A percentile compares a stretch with the other conserved stretches of the same genome.
Evolutionary conservation across 2,113 vertebrate genomes (phyloP).

Genomic region (Pleuronectes platessa): DNA sequence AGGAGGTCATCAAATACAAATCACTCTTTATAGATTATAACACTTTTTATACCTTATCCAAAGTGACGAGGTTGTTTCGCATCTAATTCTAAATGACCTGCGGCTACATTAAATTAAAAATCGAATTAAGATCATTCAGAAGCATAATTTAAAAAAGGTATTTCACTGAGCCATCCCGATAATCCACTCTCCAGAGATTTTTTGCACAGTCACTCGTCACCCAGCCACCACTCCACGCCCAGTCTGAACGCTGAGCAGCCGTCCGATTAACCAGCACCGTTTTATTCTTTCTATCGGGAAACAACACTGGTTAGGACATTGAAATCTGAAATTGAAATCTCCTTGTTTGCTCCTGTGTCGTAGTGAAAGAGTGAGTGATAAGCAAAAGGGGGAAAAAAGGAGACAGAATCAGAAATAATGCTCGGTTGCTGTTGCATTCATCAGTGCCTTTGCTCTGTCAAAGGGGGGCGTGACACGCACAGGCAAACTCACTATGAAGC

Average conservation of each 20-base stretch:
- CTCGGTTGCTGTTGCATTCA: constrained; percentile 63
- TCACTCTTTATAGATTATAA: neutral
- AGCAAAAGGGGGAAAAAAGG: neutral
- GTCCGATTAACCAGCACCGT: constrained; percentile 29
- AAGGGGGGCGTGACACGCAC: constrained; percentile 58
- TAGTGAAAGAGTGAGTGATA: neutral
- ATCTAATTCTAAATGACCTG: neutral
- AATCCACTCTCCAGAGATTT: constrained; percentile 27
- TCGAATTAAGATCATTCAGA: neutral
- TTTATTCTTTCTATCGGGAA: constrained; percentile 37
- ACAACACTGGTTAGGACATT: constrained; percentile 36
- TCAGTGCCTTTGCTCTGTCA: constrained; percentile 61
- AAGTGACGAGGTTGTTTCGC: neutral
- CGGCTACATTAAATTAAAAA: neutral
- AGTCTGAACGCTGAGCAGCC: constrained; percentile 39
- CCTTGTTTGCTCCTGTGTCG: constrained; percentile 33
- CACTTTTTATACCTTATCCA: constrained; percentile 1
- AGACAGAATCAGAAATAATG: constrained; percentile 26
- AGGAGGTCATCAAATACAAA: constrained; percentile 3
- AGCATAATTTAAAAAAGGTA: neutral
- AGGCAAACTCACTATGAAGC: constrained; percentile 34
- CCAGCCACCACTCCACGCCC: constrained; percentile 41
- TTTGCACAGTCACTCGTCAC: constrained; percentile 59
- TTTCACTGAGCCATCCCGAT: neutral
- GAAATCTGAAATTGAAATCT: constrained; percentile 6